A percentile compares a stretch with the other conserved stretches of the same genome.
Evolutionary conservation across 2,797 vertebrate genomes (phyloP).

Genomic region (Thunnus albacares): DNA sequence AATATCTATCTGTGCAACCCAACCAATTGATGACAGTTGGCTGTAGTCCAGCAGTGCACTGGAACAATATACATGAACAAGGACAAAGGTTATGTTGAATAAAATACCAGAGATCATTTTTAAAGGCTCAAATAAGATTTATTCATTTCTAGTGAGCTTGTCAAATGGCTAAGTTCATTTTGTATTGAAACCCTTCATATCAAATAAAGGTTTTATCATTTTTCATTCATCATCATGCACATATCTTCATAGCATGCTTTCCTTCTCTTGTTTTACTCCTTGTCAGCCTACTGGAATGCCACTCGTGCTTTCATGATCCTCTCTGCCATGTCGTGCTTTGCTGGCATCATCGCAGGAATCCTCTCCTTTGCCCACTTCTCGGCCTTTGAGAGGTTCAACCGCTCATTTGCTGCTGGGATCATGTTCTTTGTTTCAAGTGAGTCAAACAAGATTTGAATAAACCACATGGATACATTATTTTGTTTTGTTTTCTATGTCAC

Average conservation of each 20-base stretch:
- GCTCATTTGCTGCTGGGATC: constrained; percentile 90
- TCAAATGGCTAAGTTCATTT: background rate
- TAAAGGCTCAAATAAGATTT: no score
- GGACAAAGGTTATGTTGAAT: background rate
- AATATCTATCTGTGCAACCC: no score
- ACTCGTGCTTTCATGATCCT: constrained; percentile 94
- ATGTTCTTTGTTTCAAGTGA: constrained; percentile 93
- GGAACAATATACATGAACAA: background rate
- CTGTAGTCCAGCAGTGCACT: background rate
- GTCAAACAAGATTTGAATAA: constrained; percentile 52
- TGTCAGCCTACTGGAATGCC: constrained; percentile 91
- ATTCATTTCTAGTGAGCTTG: background rate
- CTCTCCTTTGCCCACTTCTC: constrained; percentile 91
- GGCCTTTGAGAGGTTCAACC: constrained; percentile 88
- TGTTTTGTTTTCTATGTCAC: background rate
- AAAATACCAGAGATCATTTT: background rate
- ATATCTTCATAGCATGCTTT: background rate
- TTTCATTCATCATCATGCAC: background rate
- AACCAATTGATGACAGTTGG: background rate
- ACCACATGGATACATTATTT: background rate
- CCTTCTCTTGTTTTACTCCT: constrained; percentile 18
- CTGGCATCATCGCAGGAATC: constrained; percentile 90
- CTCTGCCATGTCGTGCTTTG: constrained; percentile 89
- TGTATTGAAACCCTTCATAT: background rate
- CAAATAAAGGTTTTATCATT: background rate